Base-by-base conservation (phyloP, 2,888 invertebrate genomes). In the Pseudococcus viburni region DNA sequence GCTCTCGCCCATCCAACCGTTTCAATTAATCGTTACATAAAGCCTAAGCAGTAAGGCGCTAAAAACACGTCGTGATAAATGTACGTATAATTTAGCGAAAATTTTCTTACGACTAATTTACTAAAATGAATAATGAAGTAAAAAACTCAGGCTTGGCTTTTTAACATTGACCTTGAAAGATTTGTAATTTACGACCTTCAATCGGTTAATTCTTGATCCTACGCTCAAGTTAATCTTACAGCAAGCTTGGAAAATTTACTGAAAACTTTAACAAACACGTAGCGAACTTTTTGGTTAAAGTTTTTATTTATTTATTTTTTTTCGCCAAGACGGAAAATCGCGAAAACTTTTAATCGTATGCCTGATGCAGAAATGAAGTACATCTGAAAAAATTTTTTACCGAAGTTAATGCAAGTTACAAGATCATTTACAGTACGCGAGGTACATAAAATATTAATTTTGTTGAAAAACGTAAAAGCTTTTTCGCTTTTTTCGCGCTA, bases 311-410 rank as follows among this genome's bases (percentile, higher is more conserved):
- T 83, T 83, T 42, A 42, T 80, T 83, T 46, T 83, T 83, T 83
- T 83, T 83, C 19, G 77, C 12, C 8, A 83, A 83, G 80, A 83
- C 46, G 80, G 42, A 83, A 83, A 83, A 83, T 83, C 80, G 46
- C 80, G 80, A 46, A 83, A 83, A 83, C 80, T 83, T 83, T 83
- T 83, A 83, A 46, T 83, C 80, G 80, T 83, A 83, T 83, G 80
- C 80, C 80, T 83, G 80, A 83, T 83, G 80, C 80, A 83, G 80
- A 83, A 83, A 83, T 83, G 80, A 80, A 80, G 80, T 83, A 83
- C 80, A 19, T 46, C 46, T 42, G 80, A 83, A 46, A 80, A 19
- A 46, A 46, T 83, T 83, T 83, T 83, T 83, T 46, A 83, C 80
- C 46, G 2, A 83, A 83, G 80, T 83, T 83, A 46, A 83, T 83